Evolutionary conservation across 1,140 invertebrate genomes (phyloP), one percentile per base, ranked within the genome.

Genomic region (Pachyrhynchus sulphureomaculatus): DNA sequence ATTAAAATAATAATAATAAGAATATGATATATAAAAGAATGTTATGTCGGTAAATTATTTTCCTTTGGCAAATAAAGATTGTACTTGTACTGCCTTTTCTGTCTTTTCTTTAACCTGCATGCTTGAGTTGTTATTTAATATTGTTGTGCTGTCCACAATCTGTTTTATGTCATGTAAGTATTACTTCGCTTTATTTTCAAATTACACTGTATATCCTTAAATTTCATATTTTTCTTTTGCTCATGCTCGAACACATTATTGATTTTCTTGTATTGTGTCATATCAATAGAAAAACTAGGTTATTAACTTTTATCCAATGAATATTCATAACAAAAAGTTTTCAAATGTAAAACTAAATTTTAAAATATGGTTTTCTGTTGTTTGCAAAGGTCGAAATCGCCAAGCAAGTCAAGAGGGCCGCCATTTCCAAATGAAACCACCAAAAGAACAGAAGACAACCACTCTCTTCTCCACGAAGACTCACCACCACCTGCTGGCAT

Each of bases 371-470:
- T 8, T 60, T 20, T 54, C 54, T 58, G 48, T 60, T 64, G 24
- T 66, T 64, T 61, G 47, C 32, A 48, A 59, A 75, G 72, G 68
- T 66, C 67, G 56, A 76, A 81, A 36, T 76, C 75, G 63, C 78
- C 72, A 58, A 80, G 52, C 64, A 84, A 76, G 72, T 80, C 70
- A 49, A 77, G 37, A 70, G 82, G 69, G 69, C 84, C 80, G 33
- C 81, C 82, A 15, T 76, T 85, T 4, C 75, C 84, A 20, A 74
- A 75, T 44, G 79, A 80, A 67, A 80, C 79, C 0, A 76, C 81
- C 8, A 75, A 81, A 47, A 79, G 78, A 32, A 73, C 81, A 13
- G 82, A 80, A 42, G 79, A 80, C 54, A 82, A 81, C 51, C 78
- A 81, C 23, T 77, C 80, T 0, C 74, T 81, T 2, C 79, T 76